These are phyloP conservation scores for Pseudococcus viburni DNA, from an alignment of 2,888 invertebrate genomes.

Conservation along the genomic window DNA sequence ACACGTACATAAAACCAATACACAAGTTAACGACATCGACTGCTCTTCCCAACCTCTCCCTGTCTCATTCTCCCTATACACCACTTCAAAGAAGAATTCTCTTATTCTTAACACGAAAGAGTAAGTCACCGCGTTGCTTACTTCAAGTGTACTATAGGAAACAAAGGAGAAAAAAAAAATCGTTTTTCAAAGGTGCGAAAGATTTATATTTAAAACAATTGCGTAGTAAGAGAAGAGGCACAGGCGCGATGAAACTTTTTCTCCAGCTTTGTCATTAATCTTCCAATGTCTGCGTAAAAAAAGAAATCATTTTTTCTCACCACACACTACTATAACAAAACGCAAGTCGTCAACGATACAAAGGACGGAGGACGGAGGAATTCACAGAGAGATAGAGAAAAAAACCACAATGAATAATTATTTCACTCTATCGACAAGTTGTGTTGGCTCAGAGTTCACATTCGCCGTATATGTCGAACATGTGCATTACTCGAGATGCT, in stretches of 20 bases:
- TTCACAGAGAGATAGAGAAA: neutral
- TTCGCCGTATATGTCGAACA: neutral
- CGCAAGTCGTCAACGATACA: neutral
- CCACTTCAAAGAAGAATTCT: no score
- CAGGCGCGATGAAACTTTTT: neutral
- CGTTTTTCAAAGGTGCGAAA: neutral
- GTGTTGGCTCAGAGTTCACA: neutral
- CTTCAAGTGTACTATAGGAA: neutral
- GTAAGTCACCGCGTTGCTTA: no score
- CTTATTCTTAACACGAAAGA: no score
- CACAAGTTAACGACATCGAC: no score
- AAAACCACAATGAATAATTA: conserved; percentile 6
- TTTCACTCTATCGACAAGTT: neutral
- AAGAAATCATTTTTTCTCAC: conserved; percentile 28
- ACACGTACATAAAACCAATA: no score
- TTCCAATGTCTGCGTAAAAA: neutral
- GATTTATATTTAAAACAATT: conserved; percentile 22
- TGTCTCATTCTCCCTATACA: no score
- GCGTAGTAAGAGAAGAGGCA: neutral
- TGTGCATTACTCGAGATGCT: neutral
- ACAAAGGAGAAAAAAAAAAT: neutral
- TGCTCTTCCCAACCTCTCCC: no score
- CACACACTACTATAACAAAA: neutral
- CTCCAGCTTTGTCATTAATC: conserved; percentile 19
- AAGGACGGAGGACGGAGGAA: neutral